Evolutionary conservation across 2,113 vertebrate genomes (phyloP), one percentile per base, ranked within the genome.

Genomic region (Catagonus wagneri): DNA sequence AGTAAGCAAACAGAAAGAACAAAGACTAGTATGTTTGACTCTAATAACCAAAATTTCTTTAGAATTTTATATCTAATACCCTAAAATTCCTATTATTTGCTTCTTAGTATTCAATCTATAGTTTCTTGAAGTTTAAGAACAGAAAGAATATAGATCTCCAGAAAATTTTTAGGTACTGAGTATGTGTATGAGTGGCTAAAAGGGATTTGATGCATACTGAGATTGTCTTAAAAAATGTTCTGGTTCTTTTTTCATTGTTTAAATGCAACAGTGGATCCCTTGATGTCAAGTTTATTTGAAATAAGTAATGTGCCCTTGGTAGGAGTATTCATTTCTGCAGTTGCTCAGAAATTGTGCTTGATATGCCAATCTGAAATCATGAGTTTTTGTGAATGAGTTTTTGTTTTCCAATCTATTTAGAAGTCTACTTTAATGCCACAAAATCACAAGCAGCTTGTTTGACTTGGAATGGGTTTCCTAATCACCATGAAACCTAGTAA

Each of bases 321-420:
- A 96, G 97, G 96, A 97, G 93, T 97, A 96, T 98, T 97, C 94
- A 96, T 97, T 98, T 96, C 96, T 97, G 93, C 91, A 96, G 94
- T 65, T 34, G 65, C 83, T 94, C 95, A 94, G 78, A 96, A 96
- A 86, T 95, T 96, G 61, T 97, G 96, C 89, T 89, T 90, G 79
- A 89, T 79, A 86, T 96, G 96, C 94, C 93, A 94, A 52, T 66
- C 71, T 80, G 86, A 95, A 97, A 97, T 97, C 96, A 97, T 96
- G 95, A 80, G 93, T 81, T 95, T 97, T 86, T 97, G 85, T 97
- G 97, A 98, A 97, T 97, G 96, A 97, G 78, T 95, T 97, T 97
- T 95, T 97, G 96, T 96, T 97, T 97, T 96, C 93, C 69, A 89
- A 60, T 92, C 94, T 96, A 44, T 95, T 97, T 97, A 93, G 86